Evolutionary conservation across 2,888 invertebrate genomes (phyloP).

Genomic region (Monoplex corrugatus): DNA sequence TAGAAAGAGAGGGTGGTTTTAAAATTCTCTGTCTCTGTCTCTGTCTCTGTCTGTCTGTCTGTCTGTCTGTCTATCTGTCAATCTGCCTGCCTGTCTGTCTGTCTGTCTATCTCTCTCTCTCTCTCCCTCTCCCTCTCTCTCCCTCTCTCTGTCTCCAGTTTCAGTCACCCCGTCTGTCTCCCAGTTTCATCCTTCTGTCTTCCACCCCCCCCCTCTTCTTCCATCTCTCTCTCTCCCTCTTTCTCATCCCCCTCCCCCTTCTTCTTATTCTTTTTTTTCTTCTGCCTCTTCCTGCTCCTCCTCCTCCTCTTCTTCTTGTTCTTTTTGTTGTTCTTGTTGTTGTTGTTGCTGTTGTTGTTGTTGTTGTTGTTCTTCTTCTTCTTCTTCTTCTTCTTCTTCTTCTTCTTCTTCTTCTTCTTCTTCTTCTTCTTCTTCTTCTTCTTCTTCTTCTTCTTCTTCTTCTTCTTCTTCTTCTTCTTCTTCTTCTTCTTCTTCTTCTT

Average conservation of each 20-base stretch:
- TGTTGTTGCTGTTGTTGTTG: too few species aligned
- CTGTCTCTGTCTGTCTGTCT: background rate
- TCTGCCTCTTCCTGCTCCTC: too few species aligned
- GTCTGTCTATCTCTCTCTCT: background rate
- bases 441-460: background rate
- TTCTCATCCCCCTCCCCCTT: background rate
- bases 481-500: background rate
- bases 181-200: background rate
- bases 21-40: background rate
- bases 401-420: too few species aligned
- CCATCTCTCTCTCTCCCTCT: background rate
- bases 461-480: background rate
- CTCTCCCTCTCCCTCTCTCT: background rate
- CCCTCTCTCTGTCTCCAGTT: background rate
- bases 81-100: background rate
- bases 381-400: background rate
- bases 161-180: background rate
- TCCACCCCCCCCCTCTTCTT: too few species aligned
- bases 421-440: too few species aligned
- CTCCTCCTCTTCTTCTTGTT: too few species aligned
- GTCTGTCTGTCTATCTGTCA: background rate
- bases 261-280: background rate
- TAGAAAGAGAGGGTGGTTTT: too few species aligned
- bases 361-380: background rate
- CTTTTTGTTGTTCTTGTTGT: background rate